Evolutionary conservation across 1,140 invertebrate species (phyloP).

Genomic region (Lordiphosa clarofinis): DNA sequence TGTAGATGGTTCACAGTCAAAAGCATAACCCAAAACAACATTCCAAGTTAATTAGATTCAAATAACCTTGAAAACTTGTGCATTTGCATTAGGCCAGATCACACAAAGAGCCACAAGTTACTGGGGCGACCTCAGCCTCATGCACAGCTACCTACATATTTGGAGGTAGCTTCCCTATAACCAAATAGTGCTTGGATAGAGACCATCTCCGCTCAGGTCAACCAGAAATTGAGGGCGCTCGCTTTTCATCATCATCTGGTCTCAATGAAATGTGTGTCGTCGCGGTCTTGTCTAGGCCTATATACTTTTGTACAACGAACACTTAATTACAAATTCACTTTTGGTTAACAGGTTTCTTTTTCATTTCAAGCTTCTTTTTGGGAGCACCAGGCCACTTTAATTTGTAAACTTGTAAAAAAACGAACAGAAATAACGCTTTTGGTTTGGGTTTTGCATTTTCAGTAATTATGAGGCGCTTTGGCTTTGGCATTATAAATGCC

Average conservation of each 20-base stretch:
- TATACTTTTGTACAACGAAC: constrained; percentile 5
- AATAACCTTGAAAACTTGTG: constrained; percentile 60
- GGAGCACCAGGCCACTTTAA: constrained; percentile 25
- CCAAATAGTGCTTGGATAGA: not conserved
- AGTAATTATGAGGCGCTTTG: constrained; percentile 62
- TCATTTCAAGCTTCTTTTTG: constrained; percentile 23
- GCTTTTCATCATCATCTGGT: constrained; percentile 15
- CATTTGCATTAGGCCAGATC: constrained; percentile 67
- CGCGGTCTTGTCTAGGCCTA: constrained; percentile 25
- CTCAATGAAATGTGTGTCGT: constrained; percentile 43
- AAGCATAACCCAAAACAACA: constrained; percentile 43
- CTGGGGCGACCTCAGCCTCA: constrained; percentile 50
- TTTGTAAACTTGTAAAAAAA: constrained; percentile 44
- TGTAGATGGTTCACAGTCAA: constrained; percentile 29
- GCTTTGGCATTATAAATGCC: constrained; percentile 57
- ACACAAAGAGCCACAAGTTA: constrained; percentile 39
- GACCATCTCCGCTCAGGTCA: constrained; percentile 40
- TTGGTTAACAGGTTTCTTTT: constrained; percentile 59
- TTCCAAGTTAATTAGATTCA: constrained; percentile 56
- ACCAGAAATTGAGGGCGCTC: constrained; percentile 20
- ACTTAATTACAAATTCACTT: constrained; percentile 49
- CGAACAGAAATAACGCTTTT: constrained; percentile 18
- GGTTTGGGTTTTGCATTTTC: constrained; percentile 34
- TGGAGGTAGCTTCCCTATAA: constrained; percentile 25
- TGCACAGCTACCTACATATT: not conserved